Evolutionary conservation across 2,113 vertebrate species (phyloP).

Genomic region (Mystacornis crossleyi): DNA sequence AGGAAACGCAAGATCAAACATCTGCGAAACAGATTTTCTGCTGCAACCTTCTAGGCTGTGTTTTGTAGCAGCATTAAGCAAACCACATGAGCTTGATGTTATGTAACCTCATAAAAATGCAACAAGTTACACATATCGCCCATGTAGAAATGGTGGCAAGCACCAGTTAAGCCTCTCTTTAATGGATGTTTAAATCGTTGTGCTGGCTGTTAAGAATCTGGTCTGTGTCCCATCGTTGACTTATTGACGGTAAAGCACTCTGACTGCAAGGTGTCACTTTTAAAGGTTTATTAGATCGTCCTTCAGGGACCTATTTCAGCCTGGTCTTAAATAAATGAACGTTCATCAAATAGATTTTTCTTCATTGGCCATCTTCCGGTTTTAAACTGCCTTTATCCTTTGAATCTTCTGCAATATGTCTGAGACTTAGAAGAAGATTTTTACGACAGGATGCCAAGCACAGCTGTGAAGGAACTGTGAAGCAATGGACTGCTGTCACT

Average conservation of each 20-base stretch:
- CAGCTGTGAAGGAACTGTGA: neutral
- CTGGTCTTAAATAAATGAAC: neutral
- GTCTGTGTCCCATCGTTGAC: neutral
- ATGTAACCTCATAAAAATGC: slow-evolving; percentile 23
- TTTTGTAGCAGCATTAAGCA: neutral
- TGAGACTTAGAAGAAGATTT: neutral
- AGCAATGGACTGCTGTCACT: neutral
- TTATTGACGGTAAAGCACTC: neutral
- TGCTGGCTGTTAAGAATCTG: neutral
- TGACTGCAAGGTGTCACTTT: slow-evolving; percentile 4
- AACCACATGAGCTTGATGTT: neutral
- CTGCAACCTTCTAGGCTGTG: neutral
- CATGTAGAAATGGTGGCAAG: neutral
- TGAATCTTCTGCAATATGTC: neutral
- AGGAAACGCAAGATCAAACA: neutral
- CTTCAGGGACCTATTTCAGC: neutral
- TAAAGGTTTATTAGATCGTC: neutral
- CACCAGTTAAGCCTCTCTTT: neutral
- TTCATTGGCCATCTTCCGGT: neutral
- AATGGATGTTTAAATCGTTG: neutral
- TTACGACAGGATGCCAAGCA: neutral
- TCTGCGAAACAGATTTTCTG: neutral
- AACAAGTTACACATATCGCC: neutral
- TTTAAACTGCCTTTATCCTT: neutral
- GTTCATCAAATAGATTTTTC: neutral